These are phyloP conservation scores for Dicerorhinus sumatrensis DNA, from an alignment of 2,113 vertebrate species.

Conservation along the genomic window DNA sequence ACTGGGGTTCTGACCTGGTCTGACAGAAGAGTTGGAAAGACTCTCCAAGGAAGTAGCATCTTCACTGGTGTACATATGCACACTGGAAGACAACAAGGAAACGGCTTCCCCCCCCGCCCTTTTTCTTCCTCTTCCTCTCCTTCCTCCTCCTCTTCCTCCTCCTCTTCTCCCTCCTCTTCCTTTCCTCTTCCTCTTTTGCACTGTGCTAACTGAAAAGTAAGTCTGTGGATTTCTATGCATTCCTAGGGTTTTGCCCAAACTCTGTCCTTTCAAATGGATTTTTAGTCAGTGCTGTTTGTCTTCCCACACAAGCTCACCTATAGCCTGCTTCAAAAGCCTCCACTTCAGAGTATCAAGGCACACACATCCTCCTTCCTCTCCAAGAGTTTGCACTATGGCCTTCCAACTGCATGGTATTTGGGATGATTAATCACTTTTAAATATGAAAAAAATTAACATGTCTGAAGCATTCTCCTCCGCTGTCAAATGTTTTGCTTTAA, in stretches of 20 bases:
- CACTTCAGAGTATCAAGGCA: not conserved
- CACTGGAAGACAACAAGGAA: not conserved
- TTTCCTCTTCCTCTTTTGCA: not conserved
- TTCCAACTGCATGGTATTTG: slow-evolving; percentile 36
- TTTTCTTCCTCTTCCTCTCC: not conserved
- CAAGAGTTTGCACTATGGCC: not conserved
- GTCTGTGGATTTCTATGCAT: not conserved
- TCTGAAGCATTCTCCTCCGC: slow-evolving; percentile 59
- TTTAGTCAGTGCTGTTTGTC: not conserved
- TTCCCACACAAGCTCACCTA: slow-evolving; percentile 9
- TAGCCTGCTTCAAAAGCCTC: slow-evolving; percentile 26
- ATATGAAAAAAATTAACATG: slow-evolving; percentile 74
- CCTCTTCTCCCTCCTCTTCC: not conserved
- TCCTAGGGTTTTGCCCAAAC: not conserved
- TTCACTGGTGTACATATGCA: no score
- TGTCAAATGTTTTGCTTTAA: slow-evolving; percentile 49
- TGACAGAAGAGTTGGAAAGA: not conserved
- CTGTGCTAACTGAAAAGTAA: not conserved
- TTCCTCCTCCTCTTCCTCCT: not conserved
- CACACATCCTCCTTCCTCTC: not conserved
- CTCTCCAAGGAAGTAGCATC: not conserved
- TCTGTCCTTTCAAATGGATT: slow-evolving; percentile 11
- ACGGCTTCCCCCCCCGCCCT: not conserved
- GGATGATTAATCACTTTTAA: slow-evolving; percentile 76
- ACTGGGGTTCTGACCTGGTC: not conserved